Percentiles rank a stretch among this genome's conserved stretches.
Evolutionary conservation across 2,113 vertebrate species (phyloP).

Genomic region (Gobius niger): DNA sequence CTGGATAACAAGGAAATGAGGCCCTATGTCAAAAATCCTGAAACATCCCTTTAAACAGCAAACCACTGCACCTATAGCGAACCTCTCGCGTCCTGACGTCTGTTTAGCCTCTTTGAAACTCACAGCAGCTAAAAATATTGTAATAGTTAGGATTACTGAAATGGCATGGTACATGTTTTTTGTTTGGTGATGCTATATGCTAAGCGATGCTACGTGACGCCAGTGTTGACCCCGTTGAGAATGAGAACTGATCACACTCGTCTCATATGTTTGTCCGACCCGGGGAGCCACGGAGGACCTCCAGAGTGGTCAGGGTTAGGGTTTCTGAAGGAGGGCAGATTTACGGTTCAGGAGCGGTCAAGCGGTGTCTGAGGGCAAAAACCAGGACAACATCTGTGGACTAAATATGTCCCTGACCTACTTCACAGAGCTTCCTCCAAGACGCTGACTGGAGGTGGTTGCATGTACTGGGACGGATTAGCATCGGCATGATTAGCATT

Average conservation of each 20-base stretch:
- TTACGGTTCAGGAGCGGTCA: conserved; percentile 19
- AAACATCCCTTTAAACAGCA: too few relatives aligned
- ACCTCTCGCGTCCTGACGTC: too few relatives aligned
- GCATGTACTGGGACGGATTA: background rate
- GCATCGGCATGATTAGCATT: background rate
- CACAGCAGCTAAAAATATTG: too few relatives aligned
- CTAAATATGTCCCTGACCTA: conserved; percentile 31
- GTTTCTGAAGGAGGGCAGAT: conserved; percentile 20
- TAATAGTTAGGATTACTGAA: too few relatives aligned
- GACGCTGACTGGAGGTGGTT: background rate
- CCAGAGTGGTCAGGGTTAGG: background rate
- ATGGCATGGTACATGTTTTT: too few relatives aligned
- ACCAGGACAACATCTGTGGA: conserved; percentile 35
- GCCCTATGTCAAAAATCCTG: too few relatives aligned
- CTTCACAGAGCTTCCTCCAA: conserved; percentile 24
- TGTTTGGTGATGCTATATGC: too few relatives aligned
- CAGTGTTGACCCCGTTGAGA: background rate
- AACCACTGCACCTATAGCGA: too few relatives aligned
- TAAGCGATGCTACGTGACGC: background rate
- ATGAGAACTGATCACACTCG: background rate
- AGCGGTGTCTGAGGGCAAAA: conserved; percentile 24
- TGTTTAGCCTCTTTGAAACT: too few relatives aligned
- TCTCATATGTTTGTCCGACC: background rate
- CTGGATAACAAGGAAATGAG: too few relatives aligned
- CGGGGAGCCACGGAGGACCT: background rate